Evolutionary conservation across 2,113 vertebrate genomes (phyloP).

Genomic region (Tachuris rubrigastra): DNA sequence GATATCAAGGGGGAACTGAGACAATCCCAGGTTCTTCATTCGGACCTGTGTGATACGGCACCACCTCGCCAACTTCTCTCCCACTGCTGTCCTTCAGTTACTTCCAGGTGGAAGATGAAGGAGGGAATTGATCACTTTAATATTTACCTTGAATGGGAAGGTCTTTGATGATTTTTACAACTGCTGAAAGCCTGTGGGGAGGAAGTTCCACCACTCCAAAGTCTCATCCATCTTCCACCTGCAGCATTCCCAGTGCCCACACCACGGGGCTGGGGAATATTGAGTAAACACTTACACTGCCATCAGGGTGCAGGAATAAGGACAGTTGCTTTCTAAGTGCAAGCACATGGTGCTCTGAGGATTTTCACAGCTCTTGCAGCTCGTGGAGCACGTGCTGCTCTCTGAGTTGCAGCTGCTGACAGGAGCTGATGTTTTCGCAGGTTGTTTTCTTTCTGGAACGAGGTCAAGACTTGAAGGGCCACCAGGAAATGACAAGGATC

Average conservation of each 20-base stretch:
- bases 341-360: neutral
- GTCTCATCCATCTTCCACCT: neutral
- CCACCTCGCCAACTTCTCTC: neutral
- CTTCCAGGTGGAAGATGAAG: neutral
- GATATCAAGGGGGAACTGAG: neutral
- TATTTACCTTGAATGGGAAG: neutral
- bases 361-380: conserved; percentile 10
- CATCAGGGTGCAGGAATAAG: neutral
- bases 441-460: neutral
- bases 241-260: neutral
- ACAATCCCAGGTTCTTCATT: neutral
- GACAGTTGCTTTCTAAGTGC: neutral
- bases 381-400: neutral
- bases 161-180: neutral
- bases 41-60: neutral
- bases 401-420: neutral
- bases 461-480: neutral
- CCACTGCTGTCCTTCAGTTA: neutral
- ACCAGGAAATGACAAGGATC: neutral
- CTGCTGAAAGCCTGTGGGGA: neutral
- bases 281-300: neutral
- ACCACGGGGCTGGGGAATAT: neutral
- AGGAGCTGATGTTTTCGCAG: conserved; percentile 29
- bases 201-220: neutral
- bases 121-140: neutral